Evolutionary conservation across 64 coral and sea anemone genomes (phyloP), one percentile per base, ranked within the genome.

Genomic region (Exaiptasia diaphana): DNA sequence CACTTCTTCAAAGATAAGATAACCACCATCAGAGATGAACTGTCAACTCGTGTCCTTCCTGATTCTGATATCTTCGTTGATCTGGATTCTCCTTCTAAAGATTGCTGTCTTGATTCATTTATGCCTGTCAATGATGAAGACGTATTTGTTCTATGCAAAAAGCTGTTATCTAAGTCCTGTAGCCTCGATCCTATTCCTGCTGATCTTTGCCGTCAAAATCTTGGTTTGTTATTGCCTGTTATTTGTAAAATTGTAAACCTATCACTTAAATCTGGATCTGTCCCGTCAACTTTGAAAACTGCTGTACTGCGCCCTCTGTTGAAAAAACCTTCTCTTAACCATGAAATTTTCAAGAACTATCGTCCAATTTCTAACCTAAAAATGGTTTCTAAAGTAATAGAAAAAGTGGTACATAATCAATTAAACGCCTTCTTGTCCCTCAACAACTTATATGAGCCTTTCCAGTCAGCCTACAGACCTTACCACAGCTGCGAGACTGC

Each of bases 111-210:
- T 6, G 27, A 31, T 1, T 10, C 59, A 15, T 63, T 63, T 63
- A 33, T 14, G 0, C 59, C 59, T 63, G 17, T 63, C 11, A 11
- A 42, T 28, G 53, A 53, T 54, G 7, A 76, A 34, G 73, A 55
- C 36, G 41, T 74, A 49, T 74, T 44, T 32, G 27, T 44, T 25
- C 27, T 74, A 28, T n/a, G 41, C 5, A 43, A 26, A 49, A 43
- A 74, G 25, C 29, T 74, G 41, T 43, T 28, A 49, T 43, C 71
- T 74, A 74, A 74, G 29, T 74, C 71, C 5, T 74, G 72, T 50
- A 50, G 72, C 18, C 18, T 75, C 14, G 70, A 75, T 13, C 72
- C 43, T 75, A 22, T 53, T 75, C 72, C 72, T 54, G 72, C 72
- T 50, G 53, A 28, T 75, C 72, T 75, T 9, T 46, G 48, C 2